phyloP scores from a whole-genome alignment of 2,797 vertebrate genomes.

The Bryconaethiops microstoma region DNA sequence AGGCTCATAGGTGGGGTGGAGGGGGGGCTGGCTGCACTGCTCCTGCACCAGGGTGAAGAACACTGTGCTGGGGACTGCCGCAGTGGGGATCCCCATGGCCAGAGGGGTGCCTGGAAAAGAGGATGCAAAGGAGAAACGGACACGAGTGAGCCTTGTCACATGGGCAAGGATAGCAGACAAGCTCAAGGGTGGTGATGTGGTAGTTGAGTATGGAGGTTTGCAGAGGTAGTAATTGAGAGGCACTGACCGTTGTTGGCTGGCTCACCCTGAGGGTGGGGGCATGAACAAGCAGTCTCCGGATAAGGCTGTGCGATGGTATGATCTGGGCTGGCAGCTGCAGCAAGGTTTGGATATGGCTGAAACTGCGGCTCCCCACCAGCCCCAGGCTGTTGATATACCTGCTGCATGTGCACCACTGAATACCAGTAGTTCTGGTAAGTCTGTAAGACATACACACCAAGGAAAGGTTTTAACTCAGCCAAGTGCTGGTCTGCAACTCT shows the following conservation, averaged over 20 bases:
- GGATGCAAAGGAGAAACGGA: slow-evolving; percentile 3
- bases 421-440: slow-evolving; percentile 89
- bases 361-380: slow-evolving; percentile 70
- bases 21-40: slow-evolving; percentile 73
- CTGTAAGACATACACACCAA: slow-evolving; percentile 60
- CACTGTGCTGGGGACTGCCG: slow-evolving; percentile 71
- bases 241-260: slow-evolving; percentile 61
- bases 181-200: slow-evolving; percentile 12
- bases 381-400: slow-evolving; percentile 66
- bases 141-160: too few species aligned
- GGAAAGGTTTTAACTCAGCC: too few species aligned
- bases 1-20: slow-evolving; percentile 68
- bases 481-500: too few species aligned
- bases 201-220: slow-evolving; percentile 25
- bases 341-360: slow-evolving; percentile 69
- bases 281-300: slow-evolving; percentile 69
- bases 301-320: slow-evolving; percentile 72
- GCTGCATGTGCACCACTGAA: slow-evolving; percentile 78
- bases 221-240: neutral
- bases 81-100: slow-evolving; percentile 67
- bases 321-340: slow-evolving; percentile 71
- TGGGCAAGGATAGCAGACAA: neutral
- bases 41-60: slow-evolving; percentile 83
- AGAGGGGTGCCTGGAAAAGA: slow-evolving; percentile 69
- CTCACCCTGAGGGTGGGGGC: slow-evolving; percentile 65